Percentiles rank a stretch among this genome's conserved stretches.
Evolutionary conservation across 2,888 invertebrate species (phyloP).

Genomic region (Polydrusus pterygomalis): DNA sequence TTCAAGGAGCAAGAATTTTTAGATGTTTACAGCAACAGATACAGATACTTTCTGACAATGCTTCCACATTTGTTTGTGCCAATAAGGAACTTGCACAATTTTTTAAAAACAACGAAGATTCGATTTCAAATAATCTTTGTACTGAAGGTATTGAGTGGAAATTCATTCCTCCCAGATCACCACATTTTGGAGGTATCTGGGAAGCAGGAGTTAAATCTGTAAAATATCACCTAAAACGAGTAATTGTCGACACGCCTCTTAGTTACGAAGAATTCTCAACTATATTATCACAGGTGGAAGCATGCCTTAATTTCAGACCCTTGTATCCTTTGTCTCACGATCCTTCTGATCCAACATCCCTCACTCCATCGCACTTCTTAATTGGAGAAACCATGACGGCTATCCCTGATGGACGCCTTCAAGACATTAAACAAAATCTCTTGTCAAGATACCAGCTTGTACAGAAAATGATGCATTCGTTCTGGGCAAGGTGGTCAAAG

Average conservation of each 20-base stretch:
- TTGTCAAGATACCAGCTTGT: not conserved
- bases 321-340: slow-evolving; percentile 30
- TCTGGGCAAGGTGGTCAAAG: slow-evolving; percentile 30
- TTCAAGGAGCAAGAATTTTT: too few relatives aligned
- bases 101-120: not conserved
- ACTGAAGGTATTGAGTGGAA: slow-evolving; percentile 38
- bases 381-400: slow-evolving; percentile 34
- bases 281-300: slow-evolving; percentile 37
- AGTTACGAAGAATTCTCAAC: slow-evolving; percentile 43
- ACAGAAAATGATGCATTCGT: slow-evolving; percentile 28
- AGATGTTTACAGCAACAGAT: too few relatives aligned
- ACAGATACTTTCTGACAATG: slow-evolving; percentile 38
- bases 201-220: slow-evolving; percentile 37
- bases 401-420: slow-evolving; percentile 12
- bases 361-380: slow-evolving; percentile 38
- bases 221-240: slow-evolving; percentile 42
- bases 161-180: slow-evolving; percentile 17
- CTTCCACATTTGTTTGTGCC: slow-evolving; percentile 34
- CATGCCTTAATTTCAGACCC: slow-evolving; percentile 32
- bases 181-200: slow-evolving; percentile 43
- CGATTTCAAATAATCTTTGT: slow-evolving; percentile 9
- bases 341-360: slow-evolving; percentile 22
- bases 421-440: slow-evolving; percentile 12
- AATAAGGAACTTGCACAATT: slow-evolving; percentile 21
- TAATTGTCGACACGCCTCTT: slow-evolving; percentile 21